Conservation (phyloP, 2,797 vertebrate species). For the Typhlichthys eigenmanni region DNA sequence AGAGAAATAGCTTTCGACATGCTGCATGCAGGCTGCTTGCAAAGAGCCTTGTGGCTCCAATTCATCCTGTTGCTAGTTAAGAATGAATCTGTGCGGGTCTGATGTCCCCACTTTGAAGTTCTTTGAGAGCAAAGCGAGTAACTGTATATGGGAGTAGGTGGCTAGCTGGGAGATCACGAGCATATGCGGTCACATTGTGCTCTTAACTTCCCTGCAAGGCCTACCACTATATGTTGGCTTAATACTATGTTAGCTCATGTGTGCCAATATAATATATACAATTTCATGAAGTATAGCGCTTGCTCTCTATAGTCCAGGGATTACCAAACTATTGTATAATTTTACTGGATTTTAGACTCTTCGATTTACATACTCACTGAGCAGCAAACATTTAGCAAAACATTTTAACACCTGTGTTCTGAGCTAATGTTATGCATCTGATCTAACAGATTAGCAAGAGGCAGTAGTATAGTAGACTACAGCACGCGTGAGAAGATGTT, state of each 20-base stretch:
- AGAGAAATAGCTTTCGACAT: slow-evolving; percentile 28
- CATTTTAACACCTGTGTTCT: slow-evolving; percentile 7
- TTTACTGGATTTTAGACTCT: no score
- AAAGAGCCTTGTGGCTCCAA: slow-evolving; percentile 22
- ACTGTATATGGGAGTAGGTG: slow-evolving; percentile 42
- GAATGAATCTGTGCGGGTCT: slow-evolving; percentile 45
- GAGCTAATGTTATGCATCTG: neutral
- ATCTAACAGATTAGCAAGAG: no score
- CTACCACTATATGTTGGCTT: slow-evolving; percentile 52
- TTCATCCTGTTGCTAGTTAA: slow-evolving; percentile 54
- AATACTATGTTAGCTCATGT: slow-evolving; percentile 26
- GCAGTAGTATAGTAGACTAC: no score
- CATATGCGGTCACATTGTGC: slow-evolving; percentile 56
- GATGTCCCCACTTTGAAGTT: slow-evolving; percentile 65
- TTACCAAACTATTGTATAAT: slow-evolving; percentile 6
- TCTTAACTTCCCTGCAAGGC: slow-evolving; percentile 68
- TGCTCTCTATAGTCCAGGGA: neutral
- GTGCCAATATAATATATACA: slow-evolving; percentile 36
- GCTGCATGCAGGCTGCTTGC: slow-evolving; percentile 31
- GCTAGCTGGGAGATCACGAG: slow-evolving; percentile 48
- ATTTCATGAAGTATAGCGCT: slow-evolving; percentile 32
- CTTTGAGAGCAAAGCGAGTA: slow-evolving; percentile 39
- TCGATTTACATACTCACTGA: no score
- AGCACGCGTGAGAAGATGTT: no score
- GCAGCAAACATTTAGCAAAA: no score